Evolutionary conservation across 2,888 invertebrate species (phyloP).

Genomic region (Hesperia comma): DNA sequence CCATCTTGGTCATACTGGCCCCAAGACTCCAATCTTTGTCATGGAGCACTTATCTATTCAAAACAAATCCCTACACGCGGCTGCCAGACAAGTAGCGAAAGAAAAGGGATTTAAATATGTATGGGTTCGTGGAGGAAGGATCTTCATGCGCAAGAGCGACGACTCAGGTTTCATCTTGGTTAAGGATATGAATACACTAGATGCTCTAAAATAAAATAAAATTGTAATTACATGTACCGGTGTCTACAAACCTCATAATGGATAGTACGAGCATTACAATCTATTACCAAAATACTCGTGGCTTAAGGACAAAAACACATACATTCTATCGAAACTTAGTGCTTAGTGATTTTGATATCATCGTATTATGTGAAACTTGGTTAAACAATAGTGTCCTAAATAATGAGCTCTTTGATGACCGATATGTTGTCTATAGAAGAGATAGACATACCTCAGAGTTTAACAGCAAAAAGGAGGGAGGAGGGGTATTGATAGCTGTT

Average conservation of each 20-base stretch:
- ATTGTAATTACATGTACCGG: background rate
- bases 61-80: slow-evolving; percentile 5
- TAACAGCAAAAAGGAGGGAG: slow-evolving; percentile 15
- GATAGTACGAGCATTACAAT: slow-evolving; percentile 14
- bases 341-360: slow-evolving; percentile 22
- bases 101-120: slow-evolving; percentile 8
- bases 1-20: slow-evolving; percentile 4
- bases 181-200: background rate
- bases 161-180: background rate
- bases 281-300: slow-evolving; percentile 32
- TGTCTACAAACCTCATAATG: background rate
- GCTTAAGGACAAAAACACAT: slow-evolving; percentile 19
- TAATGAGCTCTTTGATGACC: slow-evolving; percentile 25
- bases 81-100: background rate
- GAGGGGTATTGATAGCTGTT: slow-evolving; percentile 25
- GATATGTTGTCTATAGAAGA: slow-evolving; percentile 26
- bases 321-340: slow-evolving; percentile 11
- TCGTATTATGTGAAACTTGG: slow-evolving; percentile 27
- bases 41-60: background rate
- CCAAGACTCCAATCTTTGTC: background rate
- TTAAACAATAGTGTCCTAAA: slow-evolving; percentile 10
- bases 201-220: background rate
- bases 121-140: slow-evolving; percentile 10
- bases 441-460: slow-evolving; percentile 21
- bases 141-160: slow-evolving; percentile 13